Evolutionary conservation across 2,797 vertebrate species (phyloP).

Genomic region (Darevskia nairensis): DNA sequence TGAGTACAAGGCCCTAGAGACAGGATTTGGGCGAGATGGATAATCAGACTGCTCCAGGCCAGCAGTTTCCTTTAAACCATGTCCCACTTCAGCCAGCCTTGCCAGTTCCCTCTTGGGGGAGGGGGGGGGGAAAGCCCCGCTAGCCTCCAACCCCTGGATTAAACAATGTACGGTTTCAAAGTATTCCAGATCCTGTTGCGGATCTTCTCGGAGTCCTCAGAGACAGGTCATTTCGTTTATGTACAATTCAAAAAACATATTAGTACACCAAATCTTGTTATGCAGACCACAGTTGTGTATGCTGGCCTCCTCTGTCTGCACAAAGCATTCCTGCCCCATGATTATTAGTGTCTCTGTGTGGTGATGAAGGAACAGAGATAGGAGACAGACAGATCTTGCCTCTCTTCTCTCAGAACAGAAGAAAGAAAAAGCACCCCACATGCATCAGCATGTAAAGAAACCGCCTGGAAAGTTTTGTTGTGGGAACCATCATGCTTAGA

Average conservation of each 20-base stretch:
- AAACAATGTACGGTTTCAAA: neutral
- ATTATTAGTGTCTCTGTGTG: slow-evolving; percentile 6
- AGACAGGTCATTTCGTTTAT: neutral
- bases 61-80: slow-evolving; percentile 6
- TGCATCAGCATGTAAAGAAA: neutral
- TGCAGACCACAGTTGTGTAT: neutral
- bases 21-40: neutral
- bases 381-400: neutral
- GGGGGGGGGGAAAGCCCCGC: neutral
- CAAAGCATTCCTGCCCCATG: neutral
- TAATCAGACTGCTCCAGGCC: neutral
- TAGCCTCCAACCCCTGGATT: neutral
- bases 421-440: neutral
- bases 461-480: slow-evolving; percentile 1
- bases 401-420: neutral
- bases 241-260: neutral
- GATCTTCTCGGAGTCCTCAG: neutral
- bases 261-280: neutral
- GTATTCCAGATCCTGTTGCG: neutral
- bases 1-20: neutral
- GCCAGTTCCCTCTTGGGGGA: neutral
- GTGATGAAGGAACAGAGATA: neutral
- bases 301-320: neutral
- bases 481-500: neutral
- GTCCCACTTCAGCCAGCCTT: neutral